A percentile compares a stretch with the other conserved stretches of the same genome.
Evolutionary conservation across 2,113 vertebrate species (phyloP).

Genomic region (Aphyosemion australe): DNA sequence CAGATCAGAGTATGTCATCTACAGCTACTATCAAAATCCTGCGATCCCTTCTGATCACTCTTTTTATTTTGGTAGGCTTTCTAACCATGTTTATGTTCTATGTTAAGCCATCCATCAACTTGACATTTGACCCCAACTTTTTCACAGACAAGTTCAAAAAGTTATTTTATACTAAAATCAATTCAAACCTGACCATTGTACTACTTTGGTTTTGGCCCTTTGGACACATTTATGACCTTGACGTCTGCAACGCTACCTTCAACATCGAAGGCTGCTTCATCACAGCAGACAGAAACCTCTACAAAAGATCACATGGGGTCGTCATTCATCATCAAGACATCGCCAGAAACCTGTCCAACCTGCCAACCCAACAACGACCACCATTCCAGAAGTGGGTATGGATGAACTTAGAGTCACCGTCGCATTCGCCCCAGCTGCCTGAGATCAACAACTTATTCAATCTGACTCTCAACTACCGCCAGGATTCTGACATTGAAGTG

Average conservation of each 20-base stretch:
- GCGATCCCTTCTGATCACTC: constrained; percentile 89
- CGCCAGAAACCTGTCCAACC: constrained; percentile 88
- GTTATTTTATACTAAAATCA: constrained; percentile 85
- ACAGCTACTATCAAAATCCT: constrained; percentile 91
- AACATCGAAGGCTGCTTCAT: constrained; percentile 91
- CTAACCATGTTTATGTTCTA: constrained; percentile 94
- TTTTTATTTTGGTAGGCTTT: constrained; percentile 90
- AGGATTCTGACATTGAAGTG: constrained; percentile 95
- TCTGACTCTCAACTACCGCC: constrained; percentile 92
- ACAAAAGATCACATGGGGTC: constrained; percentile 90
- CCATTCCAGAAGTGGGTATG: constrained; percentile 93
- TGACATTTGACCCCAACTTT: constrained; percentile 89
- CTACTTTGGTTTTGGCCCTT: constrained; percentile 97
- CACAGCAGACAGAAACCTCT: constrained; percentile 91
- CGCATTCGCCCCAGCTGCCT: constrained; percentile 88
- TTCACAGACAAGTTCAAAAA: constrained; percentile 86
- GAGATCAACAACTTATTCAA: constrained; percentile 95
- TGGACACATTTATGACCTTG: constrained; percentile 89
- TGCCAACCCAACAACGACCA: constrained; percentile 87
- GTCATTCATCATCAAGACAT: constrained; percentile 95
- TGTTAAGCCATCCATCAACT: constrained; percentile 92
- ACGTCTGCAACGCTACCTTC: constrained; percentile 88
- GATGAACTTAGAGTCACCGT: constrained; percentile 98
- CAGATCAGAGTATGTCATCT: constrained; percentile 94
- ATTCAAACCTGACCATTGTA: constrained; percentile 90